phyloP scores from a whole-genome alignment of 2,113 vertebrate genomes.

The Addax nasomaculatus region DNA sequence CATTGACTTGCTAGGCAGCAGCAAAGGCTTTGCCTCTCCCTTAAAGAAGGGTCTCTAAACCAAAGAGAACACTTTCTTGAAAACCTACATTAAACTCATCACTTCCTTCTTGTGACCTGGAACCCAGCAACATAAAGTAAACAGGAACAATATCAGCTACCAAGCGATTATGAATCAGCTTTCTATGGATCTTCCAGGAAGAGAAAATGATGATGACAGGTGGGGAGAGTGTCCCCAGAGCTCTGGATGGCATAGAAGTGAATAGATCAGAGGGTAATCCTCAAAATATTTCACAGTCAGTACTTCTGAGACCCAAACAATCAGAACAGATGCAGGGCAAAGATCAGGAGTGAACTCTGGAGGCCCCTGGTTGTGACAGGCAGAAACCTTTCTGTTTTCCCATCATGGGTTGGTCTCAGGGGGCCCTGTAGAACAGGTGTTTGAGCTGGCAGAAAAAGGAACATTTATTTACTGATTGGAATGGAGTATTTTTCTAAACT shows the following conservation, averaged over 20 bases:
- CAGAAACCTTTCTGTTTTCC: background rate
- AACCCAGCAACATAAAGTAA: background rate
- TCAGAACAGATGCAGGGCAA: background rate
- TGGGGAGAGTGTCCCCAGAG: background rate
- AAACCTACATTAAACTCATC: background rate
- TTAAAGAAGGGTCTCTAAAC: background rate
- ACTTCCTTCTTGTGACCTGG: background rate
- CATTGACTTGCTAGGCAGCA: background rate
- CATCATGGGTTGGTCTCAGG: background rate
- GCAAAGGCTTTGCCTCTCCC: background rate
- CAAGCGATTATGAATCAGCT: background rate
- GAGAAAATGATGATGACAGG: background rate
- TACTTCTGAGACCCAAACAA: background rate
- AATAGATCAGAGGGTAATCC: background rate
- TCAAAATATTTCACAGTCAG: background rate
- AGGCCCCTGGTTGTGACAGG: background rate
- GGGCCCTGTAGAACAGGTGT: background rate
- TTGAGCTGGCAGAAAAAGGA: background rate
- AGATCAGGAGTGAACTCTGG: background rate
- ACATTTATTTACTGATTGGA: background rate
- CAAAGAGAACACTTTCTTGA: background rate
- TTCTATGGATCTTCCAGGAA: background rate
- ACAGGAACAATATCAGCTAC: background rate
- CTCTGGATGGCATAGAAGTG: background rate
- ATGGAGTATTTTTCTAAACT: background rate